Evolutionary conservation across 2,113 vertebrate genomes (phyloP), one percentile per base, ranked within the genome.

Genomic region (Anas platyrhynchos): DNA sequence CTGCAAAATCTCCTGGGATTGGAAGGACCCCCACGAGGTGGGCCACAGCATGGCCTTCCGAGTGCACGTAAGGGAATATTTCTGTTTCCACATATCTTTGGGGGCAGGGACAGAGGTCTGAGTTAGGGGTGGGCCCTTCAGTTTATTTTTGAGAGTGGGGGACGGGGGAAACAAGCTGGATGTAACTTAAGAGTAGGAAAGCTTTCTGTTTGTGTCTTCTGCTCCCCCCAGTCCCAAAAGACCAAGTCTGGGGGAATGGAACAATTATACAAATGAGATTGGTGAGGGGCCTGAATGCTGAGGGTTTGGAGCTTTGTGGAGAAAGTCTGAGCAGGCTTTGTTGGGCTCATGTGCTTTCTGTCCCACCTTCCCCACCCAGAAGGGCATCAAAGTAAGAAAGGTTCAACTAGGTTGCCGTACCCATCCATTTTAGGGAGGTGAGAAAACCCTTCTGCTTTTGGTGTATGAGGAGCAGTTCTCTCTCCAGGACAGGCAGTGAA

Each of bases 21-120:
- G 99, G 99, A 99, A 99, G 98, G 99, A 99, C 93, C 99, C 99
- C 90, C 99, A 98, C 97, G 99, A 99, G 98, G 99, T 99, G 97
- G 99, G 99, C 95, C 99, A 99, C 88, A 99, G 99, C 96, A 99
- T 99, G 99, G 99, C 99, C 98, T 99, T 99, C 97, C 98, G 99
- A 95, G 99, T 99, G 92, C 99, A 99, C 97, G 99, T 99, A 98
- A 98, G 98, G 95, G 95, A 96, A 94, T 97, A 95, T 97, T 98
- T 98, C 93, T 98, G 86, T 98, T 97, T 98, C 92, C 62, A 2
- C 92, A 73, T 48, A 62, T 82, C 32, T 95, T 83, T 58, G 65
- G 92, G 87, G 85, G 61, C 54, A 59, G 38, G 54, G 73, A 46
- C 16, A 43, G 58, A 43, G 25, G 32, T 90, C 66, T 81, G 38